Percentiles rank a stretch among this genome's conserved stretches.
Evolutionary conservation across 2,797 vertebrate genomes (phyloP).

Genomic region (Paguma larvata): DNA sequence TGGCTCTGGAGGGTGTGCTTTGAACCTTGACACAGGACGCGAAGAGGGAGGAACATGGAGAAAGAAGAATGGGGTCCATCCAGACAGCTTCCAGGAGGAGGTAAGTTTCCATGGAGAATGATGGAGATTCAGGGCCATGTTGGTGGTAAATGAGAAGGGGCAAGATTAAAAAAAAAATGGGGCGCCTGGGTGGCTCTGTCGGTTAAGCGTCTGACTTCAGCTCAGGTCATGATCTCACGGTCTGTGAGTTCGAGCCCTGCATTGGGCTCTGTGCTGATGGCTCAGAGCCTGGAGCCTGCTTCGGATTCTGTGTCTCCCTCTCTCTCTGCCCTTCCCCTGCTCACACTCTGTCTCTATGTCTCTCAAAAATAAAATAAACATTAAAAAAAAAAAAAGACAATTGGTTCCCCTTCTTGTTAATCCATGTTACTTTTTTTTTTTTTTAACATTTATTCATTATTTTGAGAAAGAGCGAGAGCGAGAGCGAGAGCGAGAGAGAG

Average conservation of each 20-base stretch:
- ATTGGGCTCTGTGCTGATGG: too few species aligned
- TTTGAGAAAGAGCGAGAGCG: background rate
- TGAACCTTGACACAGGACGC: background rate
- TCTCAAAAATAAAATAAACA: too few species aligned
- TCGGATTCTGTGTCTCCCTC: too few species aligned
- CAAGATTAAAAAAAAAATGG: background rate
- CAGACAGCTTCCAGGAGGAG: background rate
- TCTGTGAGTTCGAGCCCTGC: too few species aligned
- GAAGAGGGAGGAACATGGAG: background rate
- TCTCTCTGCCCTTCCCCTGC: too few species aligned
- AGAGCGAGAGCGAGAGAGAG: background rate
- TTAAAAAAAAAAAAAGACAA: background rate
- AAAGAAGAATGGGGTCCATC: background rate
- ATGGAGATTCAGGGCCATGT: background rate
- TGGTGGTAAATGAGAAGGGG: background rate
- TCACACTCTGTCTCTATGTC: too few species aligned
- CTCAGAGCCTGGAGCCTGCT: too few species aligned
- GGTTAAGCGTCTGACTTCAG: too few species aligned
- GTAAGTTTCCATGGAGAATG: background rate
- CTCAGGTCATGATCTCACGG: too few species aligned
- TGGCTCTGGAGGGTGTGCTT: background rate
- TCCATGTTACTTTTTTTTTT: background rate
- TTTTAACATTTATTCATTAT: background rate
- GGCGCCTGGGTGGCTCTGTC: too few species aligned
- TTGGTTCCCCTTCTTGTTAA: background rate